These are phyloP conservation scores for Aldabrachelys gigantea DNA, from an alignment of 2,113 vertebrate genomes.

Conservation along the genomic window DNA sequence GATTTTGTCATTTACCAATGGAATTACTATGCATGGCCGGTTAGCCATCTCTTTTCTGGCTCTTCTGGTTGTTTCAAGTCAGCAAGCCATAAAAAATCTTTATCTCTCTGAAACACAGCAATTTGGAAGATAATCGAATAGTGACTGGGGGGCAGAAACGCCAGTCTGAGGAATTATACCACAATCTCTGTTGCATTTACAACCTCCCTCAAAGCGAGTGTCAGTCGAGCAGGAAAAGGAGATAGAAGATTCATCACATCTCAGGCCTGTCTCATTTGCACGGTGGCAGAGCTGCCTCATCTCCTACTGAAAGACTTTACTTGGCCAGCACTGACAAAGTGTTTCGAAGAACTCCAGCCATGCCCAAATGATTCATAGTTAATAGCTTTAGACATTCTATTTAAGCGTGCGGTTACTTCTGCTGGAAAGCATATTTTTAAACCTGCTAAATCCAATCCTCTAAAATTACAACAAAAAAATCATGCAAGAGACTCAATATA, in stretches of 20 bases:
- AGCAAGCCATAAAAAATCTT: constrained; percentile 99
- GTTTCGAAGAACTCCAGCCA: constrained; percentile 69
- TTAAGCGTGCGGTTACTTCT: constrained; percentile 53
- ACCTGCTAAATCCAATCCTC: constrained; percentile 34
- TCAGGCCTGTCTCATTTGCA: constrained; percentile 88
- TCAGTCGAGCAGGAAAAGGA: constrained; percentile 90
- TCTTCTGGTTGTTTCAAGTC: constrained; percentile 98
- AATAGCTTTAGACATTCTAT: constrained; percentile 66
- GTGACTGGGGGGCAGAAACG: constrained; percentile 99
- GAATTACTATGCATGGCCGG: constrained; percentile 98
- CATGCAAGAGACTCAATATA: background rate
- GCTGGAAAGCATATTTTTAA: constrained; percentile 53
- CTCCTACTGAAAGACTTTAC: constrained; percentile 79
- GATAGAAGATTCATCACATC: constrained; percentile 94
- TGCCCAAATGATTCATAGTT: constrained; percentile 60
- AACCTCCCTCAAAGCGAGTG: constrained; percentile 97
- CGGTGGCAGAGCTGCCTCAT: constrained; percentile 84
- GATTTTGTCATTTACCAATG: constrained; percentile 99
- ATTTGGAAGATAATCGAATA: constrained; percentile 99
- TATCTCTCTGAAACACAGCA: constrained; percentile 99
- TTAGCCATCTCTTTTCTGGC: constrained; percentile 91
- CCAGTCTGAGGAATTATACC: constrained; percentile 99
- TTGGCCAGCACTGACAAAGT: constrained; percentile 63
- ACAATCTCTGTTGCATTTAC: constrained; percentile 99
- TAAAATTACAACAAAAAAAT: constrained; percentile 7